Base-by-base conservation (phyloP, 23 tunicate genomes). In the Phallusia fumigata region DNA sequence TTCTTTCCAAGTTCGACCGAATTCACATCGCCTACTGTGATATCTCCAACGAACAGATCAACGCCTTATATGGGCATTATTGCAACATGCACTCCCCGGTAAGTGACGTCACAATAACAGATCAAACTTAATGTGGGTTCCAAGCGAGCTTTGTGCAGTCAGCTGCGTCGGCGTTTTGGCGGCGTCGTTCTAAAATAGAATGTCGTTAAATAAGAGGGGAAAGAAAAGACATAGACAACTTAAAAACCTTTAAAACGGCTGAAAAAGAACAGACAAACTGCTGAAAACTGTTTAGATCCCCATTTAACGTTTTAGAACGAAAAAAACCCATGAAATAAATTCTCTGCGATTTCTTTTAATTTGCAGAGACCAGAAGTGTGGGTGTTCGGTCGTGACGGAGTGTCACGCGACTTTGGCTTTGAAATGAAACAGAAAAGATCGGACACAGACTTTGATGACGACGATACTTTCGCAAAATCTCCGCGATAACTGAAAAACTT, bases 281-380 rank as follows among this genome's bases (percentile, higher is more conserved):
- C 5, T 40, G 10, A 40, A 40, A 40, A 40, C 47, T 5, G 10
- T 40, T 40, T 40, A 3, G 47, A 3, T 10, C 47, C 5, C 5
- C 5, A 5, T 10, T 40, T 40, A 3, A 40, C 5, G 5, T 40
- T 10, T 3, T 40, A 40, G 10, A 40, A 40, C 47, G 10, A 40
- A 5, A 3, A 40, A 40, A 40, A 40, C 10, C 47, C 47, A 40
- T 10, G 10, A 40, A 40, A 40, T 40, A 40, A 40, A 40, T 10
- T 40, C 47, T 40, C 47, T 40, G n/a, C n/a, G n/a, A n/a, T 40
- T 40, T 40, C 10, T 40, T 40, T 10, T 40, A 10, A 40, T 40
- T n/a, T n/a, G n/a, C n/a, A 85, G 89, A 81, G 80, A 75, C 89
- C 89, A 26, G 89, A 79, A 40, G 47, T 85, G 32, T 78, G 83